Conservation (phyloP, 1,140 invertebrate genomes). For the Heliconius melpomene region DNA sequence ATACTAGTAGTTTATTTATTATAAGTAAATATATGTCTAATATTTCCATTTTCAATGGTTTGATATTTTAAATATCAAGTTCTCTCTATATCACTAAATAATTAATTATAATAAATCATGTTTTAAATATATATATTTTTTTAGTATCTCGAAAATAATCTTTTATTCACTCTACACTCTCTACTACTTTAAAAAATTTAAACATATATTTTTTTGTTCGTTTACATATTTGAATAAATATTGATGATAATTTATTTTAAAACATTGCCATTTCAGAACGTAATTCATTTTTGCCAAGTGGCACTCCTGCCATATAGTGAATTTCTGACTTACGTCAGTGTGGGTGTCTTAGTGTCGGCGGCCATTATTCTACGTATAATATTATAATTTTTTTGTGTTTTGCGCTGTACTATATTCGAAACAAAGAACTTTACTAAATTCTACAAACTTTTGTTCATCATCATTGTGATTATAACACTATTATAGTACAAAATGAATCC, state of each 20-base stretch:
- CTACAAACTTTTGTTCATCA: conserved; percentile 55
- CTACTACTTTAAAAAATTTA: too few species aligned
- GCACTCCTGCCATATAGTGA: conserved; percentile 69
- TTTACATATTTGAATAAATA: too few species aligned
- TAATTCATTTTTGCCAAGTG: conserved; percentile 73
- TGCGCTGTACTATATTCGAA: conserved; percentile 58
- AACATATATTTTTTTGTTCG: too few species aligned
- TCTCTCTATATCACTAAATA: too few species aligned
- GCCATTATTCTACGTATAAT: conserved; percentile 79
- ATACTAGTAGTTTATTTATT: too few species aligned
- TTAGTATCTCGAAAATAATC: too few species aligned
- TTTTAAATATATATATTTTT: too few species aligned
- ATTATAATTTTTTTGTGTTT: conserved; percentile 74
- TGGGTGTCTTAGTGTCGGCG: conserved; percentile 76
- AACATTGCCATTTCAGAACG: conserved; percentile 54
- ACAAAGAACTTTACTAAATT: conserved; percentile 70
- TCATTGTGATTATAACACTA: conserved; percentile 62
- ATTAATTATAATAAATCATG: too few species aligned
- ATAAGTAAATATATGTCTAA: too few species aligned
- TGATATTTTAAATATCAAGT: too few species aligned
- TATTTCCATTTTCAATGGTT: too few species aligned
- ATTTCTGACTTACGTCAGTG: conserved; percentile 78
- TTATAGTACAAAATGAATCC: conserved; percentile 79
- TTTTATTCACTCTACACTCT: too few species aligned
- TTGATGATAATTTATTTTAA: not conserved